Conservation (phyloP, 1,140 invertebrate genomes). For the Carposina sasakii region DNA sequence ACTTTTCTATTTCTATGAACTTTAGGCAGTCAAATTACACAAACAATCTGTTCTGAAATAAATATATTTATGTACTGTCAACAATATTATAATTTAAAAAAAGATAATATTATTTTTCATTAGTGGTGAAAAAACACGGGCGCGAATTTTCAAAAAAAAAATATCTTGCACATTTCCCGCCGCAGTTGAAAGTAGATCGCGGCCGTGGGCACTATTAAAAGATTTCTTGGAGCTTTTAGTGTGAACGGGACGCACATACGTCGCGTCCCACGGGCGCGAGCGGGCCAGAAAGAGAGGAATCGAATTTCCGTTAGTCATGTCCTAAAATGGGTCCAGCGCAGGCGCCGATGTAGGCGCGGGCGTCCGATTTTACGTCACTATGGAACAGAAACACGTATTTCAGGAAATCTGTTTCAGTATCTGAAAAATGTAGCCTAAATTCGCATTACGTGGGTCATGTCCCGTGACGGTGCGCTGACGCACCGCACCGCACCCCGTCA, state of each 20-base stretch:
- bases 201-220: conserved; percentile 73
- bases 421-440: conserved; percentile 43
- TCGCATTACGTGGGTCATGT: conserved; percentile 28
- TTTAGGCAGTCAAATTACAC: too few species aligned
- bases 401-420: conserved; percentile 52
- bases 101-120: too few species aligned
- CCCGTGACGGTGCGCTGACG: conserved; percentile 56
- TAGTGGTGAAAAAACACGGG: too few species aligned
- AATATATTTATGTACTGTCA: too few species aligned
- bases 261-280: conserved; percentile 59
- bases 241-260: conserved; percentile 57
- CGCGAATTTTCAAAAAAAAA: conserved; percentile 40
- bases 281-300: conserved; percentile 70
- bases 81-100: too few species aligned
- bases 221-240: conserved; percentile 69
- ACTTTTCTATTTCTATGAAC: too few species aligned
- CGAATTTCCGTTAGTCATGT: conserved; percentile 77
- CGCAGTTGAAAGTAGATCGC: conserved; percentile 69
- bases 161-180: conserved; percentile 58
- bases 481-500: conserved; percentile 47
- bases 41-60: too few species aligned
- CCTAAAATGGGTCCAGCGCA: conserved; percentile 77
- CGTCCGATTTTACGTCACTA: conserved; percentile 65
- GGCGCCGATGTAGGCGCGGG: conserved; percentile 70
- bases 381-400: conserved; percentile 65